These are phyloP conservation scores for Enteromius paludinosus DNA, from an alignment of 2,797 vertebrate genomes.

Conservation along the genomic window DNA sequence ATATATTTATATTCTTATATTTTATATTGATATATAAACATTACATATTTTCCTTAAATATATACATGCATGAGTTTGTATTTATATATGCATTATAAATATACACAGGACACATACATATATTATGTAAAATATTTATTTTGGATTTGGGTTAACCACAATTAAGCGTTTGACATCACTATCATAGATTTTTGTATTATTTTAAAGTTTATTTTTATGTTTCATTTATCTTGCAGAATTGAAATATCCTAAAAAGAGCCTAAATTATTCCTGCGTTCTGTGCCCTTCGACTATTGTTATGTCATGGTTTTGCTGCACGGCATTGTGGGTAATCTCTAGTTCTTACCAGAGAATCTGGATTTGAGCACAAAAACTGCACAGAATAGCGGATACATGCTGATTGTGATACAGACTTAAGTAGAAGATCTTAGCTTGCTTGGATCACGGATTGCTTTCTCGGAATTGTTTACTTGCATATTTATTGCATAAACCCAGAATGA, in stretches of 20 bases:
- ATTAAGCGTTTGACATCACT: too few species aligned
- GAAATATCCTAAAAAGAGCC: not conserved
- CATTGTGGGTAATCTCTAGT: slow-evolving; percentile 29
- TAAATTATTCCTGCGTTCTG: slow-evolving; percentile 11
- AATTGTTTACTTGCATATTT: slow-evolving; percentile 74
- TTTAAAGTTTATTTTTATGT: too few species aligned
- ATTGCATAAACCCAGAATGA: slow-evolving; percentile 62
- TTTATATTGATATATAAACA: too few species aligned
- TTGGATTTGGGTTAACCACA: too few species aligned
- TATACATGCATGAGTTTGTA: too few species aligned
- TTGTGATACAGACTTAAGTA: slow-evolving; percentile 23
- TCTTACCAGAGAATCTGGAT: slow-evolving; percentile 14
- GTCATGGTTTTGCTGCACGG: not conserved
- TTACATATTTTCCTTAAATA: too few species aligned
- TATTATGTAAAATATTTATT: too few species aligned
- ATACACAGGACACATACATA: too few species aligned
- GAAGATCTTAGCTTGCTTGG: slow-evolving; percentile 21
- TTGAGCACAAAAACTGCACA: not conserved
- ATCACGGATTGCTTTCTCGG: slow-evolving; percentile 20
- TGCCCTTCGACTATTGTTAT: not conserved
- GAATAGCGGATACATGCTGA: slow-evolving; percentile 26
- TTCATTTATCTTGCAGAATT: not conserved
- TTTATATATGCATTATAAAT: too few species aligned
- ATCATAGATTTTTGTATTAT: not conserved
- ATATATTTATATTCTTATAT: too few species aligned